Percentiles rank a stretch among this genome's conserved stretches.
These are phyloP conservation scores for Polydesmus complanatus DNA, from an alignment of 2,888 invertebrate genomes.

Conservation along the genomic window DNA sequence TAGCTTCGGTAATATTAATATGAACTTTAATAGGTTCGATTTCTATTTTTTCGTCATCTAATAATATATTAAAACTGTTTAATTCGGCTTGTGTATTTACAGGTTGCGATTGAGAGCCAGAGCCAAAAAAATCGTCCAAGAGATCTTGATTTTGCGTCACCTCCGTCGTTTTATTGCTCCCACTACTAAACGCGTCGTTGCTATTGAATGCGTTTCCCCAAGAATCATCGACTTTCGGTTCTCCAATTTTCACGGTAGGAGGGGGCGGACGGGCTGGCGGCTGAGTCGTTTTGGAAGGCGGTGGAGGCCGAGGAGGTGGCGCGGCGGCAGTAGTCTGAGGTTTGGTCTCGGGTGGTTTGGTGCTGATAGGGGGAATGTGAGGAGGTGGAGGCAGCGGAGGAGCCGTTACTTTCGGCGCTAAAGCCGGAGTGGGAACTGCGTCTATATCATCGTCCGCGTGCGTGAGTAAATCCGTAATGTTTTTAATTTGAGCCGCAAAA, in stretches of 20 bases:
- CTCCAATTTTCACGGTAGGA: not conserved
- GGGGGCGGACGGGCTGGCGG: slow-evolving; percentile 14
- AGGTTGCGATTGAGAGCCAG: not conserved
- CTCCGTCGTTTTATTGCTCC: slow-evolving; percentile 1
- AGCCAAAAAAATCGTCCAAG: slow-evolving; percentile 5
- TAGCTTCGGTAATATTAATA: slow-evolving; percentile 23
- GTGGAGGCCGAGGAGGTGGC: slow-evolving; percentile 35
- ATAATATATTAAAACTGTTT: not conserved
- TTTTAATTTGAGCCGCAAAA: not conserved
- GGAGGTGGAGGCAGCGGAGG: too few relatives aligned
- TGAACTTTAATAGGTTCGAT: slow-evolving; percentile 10
- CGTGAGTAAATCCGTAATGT: not conserved
- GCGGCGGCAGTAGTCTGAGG: slow-evolving; percentile 7
- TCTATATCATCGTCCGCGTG: slow-evolving; percentile 15
- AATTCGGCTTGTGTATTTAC: not conserved
- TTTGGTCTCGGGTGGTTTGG: not conserved
- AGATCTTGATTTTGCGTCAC: slow-evolving; percentile 13
- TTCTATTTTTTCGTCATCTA: slow-evolving; percentile 4
- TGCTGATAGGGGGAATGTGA: not conserved
- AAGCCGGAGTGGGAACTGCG: not conserved
- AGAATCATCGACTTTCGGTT: slow-evolving; percentile 11
- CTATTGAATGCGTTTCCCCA: not conserved
- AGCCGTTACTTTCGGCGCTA: not conserved
- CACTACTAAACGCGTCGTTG: not conserved
- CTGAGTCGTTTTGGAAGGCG: slow-evolving; percentile 28